Conservation (phyloP, 2,797 vertebrate species). For the Gymnothorax reevesii region DNA sequence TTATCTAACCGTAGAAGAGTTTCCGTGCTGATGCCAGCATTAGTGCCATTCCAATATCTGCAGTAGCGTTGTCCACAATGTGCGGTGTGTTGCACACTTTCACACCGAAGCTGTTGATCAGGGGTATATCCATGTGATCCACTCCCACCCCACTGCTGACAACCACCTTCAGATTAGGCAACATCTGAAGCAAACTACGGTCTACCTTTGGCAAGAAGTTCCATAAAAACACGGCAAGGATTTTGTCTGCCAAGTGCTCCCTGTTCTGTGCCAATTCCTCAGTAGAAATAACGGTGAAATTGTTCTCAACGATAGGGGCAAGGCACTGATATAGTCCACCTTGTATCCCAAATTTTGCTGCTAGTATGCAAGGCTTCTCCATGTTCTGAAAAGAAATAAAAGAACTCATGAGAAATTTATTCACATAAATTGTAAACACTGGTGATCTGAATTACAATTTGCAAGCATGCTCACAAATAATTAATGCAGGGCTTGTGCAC, state of each 20-base stretch:
- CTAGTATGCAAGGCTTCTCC: conserved; percentile 64
- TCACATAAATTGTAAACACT: not conserved
- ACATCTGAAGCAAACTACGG: conserved; percentile 60
- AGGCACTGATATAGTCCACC: conserved; percentile 60
- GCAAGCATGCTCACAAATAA: not conserved
- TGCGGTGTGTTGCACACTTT: conserved; percentile 73
- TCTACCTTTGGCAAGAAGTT: conserved; percentile 44
- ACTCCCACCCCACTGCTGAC: conserved; percentile 71
- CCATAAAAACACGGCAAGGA: conserved; percentile 72
- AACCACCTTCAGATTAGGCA: conserved; percentile 72
- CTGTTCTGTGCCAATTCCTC: conserved; percentile 68
- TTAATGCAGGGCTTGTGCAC: no score
- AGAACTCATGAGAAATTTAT: not conserved
- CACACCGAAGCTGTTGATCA: conserved; percentile 71
- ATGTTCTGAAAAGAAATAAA: conserved; percentile 51
- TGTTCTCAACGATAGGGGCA: conserved; percentile 61
- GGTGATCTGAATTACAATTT: not conserved
- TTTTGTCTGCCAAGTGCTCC: conserved; percentile 57
- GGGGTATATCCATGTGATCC: conserved; percentile 73
- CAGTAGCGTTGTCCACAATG: conserved; percentile 70
- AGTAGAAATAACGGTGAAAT: conserved; percentile 66
- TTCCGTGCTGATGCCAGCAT: conserved; percentile 75
- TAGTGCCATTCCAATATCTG: conserved; percentile 74
- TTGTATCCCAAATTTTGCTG: conserved; percentile 52
- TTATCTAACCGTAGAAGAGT: conserved; percentile 70